Base-by-base conservation (phyloP, 2,888 invertebrate genomes). In the Leptinotarsa haldemani region DNA sequence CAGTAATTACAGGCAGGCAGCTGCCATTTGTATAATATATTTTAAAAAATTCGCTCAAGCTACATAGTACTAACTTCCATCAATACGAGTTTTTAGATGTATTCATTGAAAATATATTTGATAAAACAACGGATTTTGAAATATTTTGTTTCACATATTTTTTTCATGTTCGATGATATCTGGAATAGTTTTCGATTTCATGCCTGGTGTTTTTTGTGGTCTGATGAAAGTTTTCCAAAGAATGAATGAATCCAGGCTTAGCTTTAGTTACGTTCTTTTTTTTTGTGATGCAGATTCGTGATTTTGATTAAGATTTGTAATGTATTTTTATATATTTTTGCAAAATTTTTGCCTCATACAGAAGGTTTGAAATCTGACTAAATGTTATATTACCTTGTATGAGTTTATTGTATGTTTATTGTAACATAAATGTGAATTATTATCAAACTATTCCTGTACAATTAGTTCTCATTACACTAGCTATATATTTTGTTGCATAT, bases 261-360 rank as follows among this genome's bases (percentile, higher is more conserved):
- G 47, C 30, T 74, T 74, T 68, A 77, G 72, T 74, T 75, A 73
- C 75, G 73, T 79, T 76, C 40, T 40, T 66, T 71, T 70, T 70
- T 69, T 73, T 73, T 76, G 78, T 78, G 78, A 78, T 77, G 76
- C 73, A 77, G 72, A 77, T 77, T 79, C 79, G 80, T 80, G 80
- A 80, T 80, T 79, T 76, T 40, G 40, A 40, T 40, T 40, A 9
- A 40, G 9, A 40, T 40, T 9, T 40, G 40, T 40, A 40, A 40
- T 40, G 40, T 40, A 40, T 40, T 40, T 78, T 81, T 79, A 79
- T 81, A 79, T 81, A 81, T 81, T 80, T 79, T 80, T 75, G 78
- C 80, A 80, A 79, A 79, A 81, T 80, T 79, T 79, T 80, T 80
- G 77, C 77, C 79, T 78, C 74, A 71, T 79, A 76, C 16, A 61